A percentile compares a stretch with the other conserved stretches of the same genome.
These are phyloP conservation scores for Pinctada fucata DNA, from an alignment of 2,888 invertebrate species.

Conservation along the genomic window DNA sequence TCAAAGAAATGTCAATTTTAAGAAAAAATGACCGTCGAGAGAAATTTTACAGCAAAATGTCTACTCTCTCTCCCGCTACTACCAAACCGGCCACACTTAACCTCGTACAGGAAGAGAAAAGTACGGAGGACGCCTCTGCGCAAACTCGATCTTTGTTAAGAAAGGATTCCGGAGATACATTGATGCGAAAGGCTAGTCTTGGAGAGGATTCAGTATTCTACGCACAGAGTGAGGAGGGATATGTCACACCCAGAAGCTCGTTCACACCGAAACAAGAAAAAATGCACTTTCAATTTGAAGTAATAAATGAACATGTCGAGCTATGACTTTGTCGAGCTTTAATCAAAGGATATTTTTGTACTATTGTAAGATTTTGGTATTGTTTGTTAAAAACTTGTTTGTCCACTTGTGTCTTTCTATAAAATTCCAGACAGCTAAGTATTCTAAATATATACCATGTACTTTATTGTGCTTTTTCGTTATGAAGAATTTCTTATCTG, in stretches of 20 bases:
- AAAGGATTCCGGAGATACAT: slow-evolving; percentile 46
- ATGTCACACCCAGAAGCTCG: slow-evolving; percentile 20
- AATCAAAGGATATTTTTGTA: too few species aligned
- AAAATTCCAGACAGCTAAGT: too few species aligned
- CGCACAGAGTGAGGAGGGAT: slow-evolving; percentile 49
- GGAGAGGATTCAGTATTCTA: slow-evolving; percentile 62
- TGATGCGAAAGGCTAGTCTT: slow-evolving; percentile 48
- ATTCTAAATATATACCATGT: too few species aligned
- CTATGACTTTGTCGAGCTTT: slow-evolving; percentile 34
- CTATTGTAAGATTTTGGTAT: too few species aligned
- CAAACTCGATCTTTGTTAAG: slow-evolving; percentile 39
- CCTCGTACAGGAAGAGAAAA: slow-evolving; percentile 24
- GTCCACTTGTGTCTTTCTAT: too few species aligned
- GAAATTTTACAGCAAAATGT: slow-evolving; percentile 64
- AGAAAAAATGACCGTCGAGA: slow-evolving; percentile 69
- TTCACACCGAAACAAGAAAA: slow-evolving; percentile 36
- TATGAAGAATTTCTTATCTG: too few species aligned
- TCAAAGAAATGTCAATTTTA: slow-evolving; percentile 73
- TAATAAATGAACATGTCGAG: slow-evolving; percentile 55
- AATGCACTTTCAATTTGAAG: slow-evolving; percentile 45
- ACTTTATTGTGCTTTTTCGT: too few species aligned
- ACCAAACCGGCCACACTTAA: slow-evolving; percentile 24
- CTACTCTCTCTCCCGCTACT: slow-evolving; percentile 48
- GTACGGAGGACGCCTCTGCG: slow-evolving; percentile 20
- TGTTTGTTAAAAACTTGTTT: too few species aligned